phyloP scores from a whole-genome alignment of 2,797 vertebrate species.

The Lophotriccus pileatus region DNA sequence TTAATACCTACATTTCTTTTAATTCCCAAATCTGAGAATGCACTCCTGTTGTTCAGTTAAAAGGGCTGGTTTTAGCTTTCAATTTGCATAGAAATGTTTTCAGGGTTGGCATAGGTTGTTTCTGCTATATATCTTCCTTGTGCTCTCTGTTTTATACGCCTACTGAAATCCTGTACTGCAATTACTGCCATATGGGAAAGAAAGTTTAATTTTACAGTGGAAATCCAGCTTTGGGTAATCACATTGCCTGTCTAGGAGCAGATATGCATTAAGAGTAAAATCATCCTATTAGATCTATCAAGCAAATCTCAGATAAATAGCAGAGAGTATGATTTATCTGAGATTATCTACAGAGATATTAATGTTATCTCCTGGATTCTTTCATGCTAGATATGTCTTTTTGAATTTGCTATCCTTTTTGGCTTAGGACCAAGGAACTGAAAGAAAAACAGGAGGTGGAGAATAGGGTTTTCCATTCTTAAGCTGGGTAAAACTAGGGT shows the following conservation, averaged over 20 bases:
- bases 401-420: background rate
- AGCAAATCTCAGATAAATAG: background rate
- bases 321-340: background rate
- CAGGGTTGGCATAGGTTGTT: conserved; percentile 16
- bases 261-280: background rate
- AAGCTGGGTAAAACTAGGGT: background rate
- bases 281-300: background rate
- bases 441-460: fast-evolving
- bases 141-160: conserved; percentile 16
- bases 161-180: conserved; percentile 39
- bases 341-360: background rate
- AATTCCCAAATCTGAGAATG: background rate
- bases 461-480: background rate
- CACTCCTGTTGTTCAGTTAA: background rate
- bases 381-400: background rate
- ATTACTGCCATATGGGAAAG: conserved; percentile 47
- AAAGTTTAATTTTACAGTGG: conserved; percentile 29
- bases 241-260: background rate
- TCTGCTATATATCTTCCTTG: background rate
- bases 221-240: background rate
- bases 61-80: background rate
- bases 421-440: background rate
- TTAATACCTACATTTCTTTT: background rate
- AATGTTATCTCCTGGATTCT: background rate
- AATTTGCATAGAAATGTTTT: background rate